Evolutionary conservation across 92 coral and sea anemone species (phyloP).

Genomic region (Bergia sp.): DNA sequence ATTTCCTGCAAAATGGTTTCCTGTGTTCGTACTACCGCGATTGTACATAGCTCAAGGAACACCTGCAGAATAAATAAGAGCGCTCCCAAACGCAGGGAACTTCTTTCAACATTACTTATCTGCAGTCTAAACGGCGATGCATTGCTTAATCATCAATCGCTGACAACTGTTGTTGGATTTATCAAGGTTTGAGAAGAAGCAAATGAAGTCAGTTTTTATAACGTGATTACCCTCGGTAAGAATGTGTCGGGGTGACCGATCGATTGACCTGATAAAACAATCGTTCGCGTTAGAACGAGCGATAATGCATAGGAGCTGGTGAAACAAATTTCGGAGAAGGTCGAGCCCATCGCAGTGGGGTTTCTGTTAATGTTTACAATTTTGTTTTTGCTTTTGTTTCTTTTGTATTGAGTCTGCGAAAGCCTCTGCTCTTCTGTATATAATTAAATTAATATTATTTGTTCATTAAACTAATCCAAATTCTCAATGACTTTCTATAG

Average conservation of each 20-base stretch:
- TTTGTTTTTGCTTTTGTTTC: not conserved
- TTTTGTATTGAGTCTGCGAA: not conserved
- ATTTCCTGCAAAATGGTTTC: slow-evolving; percentile 5
- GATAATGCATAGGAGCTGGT: not conserved
- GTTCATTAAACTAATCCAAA: not conserved
- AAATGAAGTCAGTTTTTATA: slow-evolving; percentile 1
- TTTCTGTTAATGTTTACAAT: not conserved
- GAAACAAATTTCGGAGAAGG: not conserved
- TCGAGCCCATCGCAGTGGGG: slow-evolving; percentile 12
- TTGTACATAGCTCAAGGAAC: slow-evolving; percentile 32
- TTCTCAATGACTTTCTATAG: not conserved
- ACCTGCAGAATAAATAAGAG: slow-evolving; percentile 14
- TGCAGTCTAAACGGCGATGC: slow-evolving; percentile 20
- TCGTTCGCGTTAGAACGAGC: not conserved
- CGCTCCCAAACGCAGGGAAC: not conserved
- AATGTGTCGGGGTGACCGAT: not conserved
- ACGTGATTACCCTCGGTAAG: slow-evolving; percentile 8
- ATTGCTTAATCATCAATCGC: not conserved
- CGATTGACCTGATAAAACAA: slow-evolving; percentile 20
- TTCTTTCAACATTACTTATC: slow-evolving; percentile 46
- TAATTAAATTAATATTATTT: not conserved
- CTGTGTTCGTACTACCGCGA: not conserved
- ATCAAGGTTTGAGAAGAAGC: slow-evolving; percentile 28
- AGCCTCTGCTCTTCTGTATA: not conserved
- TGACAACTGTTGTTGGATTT: slow-evolving; percentile 7